Evolutionary conservation across 2,797 vertebrate genomes (phyloP).

Genomic region (Cynodonichthys magdalenae): DNA sequence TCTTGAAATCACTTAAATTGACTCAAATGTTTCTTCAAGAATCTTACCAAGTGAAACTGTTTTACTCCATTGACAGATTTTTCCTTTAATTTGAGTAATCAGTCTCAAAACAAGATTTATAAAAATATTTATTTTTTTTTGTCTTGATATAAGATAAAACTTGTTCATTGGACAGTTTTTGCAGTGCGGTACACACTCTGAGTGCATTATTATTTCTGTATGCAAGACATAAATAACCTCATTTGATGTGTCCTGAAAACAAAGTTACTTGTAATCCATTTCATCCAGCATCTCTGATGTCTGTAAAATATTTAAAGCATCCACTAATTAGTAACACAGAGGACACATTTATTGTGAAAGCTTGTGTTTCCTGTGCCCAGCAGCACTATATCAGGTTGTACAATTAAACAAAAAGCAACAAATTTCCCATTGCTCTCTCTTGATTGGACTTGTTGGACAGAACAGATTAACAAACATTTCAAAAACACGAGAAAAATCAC

Average conservation of each 20-base stretch:
- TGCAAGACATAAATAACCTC: too few species aligned
- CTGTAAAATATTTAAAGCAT: constrained; percentile 2
- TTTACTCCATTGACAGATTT: too few species aligned
- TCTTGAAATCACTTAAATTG: too few species aligned
- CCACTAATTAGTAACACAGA: not conserved
- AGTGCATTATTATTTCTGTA: too few species aligned
- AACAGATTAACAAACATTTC: not conserved
- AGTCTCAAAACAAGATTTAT: too few species aligned
- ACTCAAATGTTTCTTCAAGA: too few species aligned
- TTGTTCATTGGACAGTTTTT: too few species aligned
- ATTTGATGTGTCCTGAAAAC: not conserved
- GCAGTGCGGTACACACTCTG: too few species aligned
- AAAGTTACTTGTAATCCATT: not conserved
- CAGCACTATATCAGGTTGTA: not conserved
- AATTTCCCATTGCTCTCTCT: not conserved
- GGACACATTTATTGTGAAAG: not conserved
- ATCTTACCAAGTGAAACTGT: too few species aligned
- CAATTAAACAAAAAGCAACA: not conserved
- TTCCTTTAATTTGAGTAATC: too few species aligned
- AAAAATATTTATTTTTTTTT: too few species aligned
- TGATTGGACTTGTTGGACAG: not conserved
- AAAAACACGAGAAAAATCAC: not conserved
- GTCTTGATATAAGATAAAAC: too few species aligned
- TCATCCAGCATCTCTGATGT: not conserved
- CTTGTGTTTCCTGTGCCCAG: not conserved